Evolutionary conservation across 2,888 invertebrate genomes (phyloP).

Genomic region (Argyresthia goedartella): DNA sequence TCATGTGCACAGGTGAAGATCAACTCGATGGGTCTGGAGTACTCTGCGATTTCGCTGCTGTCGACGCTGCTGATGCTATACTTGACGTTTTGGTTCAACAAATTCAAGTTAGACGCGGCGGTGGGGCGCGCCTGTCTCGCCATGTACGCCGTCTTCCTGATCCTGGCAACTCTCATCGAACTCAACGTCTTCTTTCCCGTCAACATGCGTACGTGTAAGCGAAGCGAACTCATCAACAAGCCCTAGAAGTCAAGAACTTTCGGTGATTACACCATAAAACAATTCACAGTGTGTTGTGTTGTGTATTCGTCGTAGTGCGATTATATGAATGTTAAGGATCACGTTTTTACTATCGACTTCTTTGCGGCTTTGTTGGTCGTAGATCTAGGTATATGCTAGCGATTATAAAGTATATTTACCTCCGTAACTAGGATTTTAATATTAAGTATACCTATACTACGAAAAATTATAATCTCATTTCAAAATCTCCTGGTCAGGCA

Average conservation of each 20-base stretch:
- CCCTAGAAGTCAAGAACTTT: not conserved
- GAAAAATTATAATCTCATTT: no score
- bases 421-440: no score
- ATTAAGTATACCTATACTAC: no score
- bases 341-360: no score
- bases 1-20: constrained; percentile 76
- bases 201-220: constrained; percentile 87
- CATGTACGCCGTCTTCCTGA: constrained; percentile 89
- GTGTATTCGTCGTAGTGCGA: not conserved
- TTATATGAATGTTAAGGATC: no score
- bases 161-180: constrained; percentile 91
- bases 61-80: constrained; percentile 89
- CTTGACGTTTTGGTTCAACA: constrained; percentile 86
- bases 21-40: constrained; percentile 91
- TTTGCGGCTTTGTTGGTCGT: no score
- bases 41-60: constrained; percentile 89
- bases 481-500: no score
- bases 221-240: constrained; percentile 55
- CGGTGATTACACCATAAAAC: no score
- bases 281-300: not conserved
- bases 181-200: constrained; percentile 94
- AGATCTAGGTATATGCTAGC: no score
- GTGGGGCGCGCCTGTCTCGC: constrained; percentile 88
- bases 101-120: constrained; percentile 87
- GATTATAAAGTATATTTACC: no score